Evolutionary conservation across 2,888 invertebrate species (phyloP), one percentile per base, ranked within the genome.

Genomic region (Archips xylosteana): DNA sequence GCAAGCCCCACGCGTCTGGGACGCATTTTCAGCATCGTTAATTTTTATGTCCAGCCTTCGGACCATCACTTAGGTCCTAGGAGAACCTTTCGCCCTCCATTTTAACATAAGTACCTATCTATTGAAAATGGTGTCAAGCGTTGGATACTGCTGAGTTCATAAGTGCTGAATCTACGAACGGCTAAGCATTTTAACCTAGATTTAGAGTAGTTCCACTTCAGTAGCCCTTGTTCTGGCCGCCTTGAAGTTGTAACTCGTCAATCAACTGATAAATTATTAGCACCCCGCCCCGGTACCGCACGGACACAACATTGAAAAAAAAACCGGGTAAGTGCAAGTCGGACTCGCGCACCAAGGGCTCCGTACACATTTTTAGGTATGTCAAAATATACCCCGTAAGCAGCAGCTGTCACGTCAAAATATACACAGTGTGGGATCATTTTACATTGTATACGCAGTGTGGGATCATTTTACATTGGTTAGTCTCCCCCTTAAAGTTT

Each of bases 181-280:
- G 47, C 45, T 66, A 42, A 61, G 71, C 42, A 54, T 15, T 39
- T 60, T 71, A 71, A 71, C 71, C 71, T 45, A 65, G 71, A 60
- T 71, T 64, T 57, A 42, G 65, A 65, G 34, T 39, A 47, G 71
- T 12, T 47, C 45, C 63, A 47, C 70, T 70, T n/a, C 10, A 62
- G 42, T 23, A 23, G 42, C 62, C 62, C 62, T 42, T n/a, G 15
- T 6, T 23, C 15, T 36, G 15, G 47, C 36, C 13, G 13, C 57
- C 65, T 60, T 68, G 34, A 60, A 42, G 39, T 39, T 13, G 51
- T 57, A 63, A 15, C 49, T n/a, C 39, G 65, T 51, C 65, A 65
- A 64, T 71, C 64, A 71, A 64, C 47, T 13, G 59, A 71, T 59
- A 71, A 47, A 71, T 64, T 71, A 71, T 59, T 71, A 57, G 39